Conservation (phyloP, 2,888 invertebrate species). For the Gasteruption jaculator region DNA sequence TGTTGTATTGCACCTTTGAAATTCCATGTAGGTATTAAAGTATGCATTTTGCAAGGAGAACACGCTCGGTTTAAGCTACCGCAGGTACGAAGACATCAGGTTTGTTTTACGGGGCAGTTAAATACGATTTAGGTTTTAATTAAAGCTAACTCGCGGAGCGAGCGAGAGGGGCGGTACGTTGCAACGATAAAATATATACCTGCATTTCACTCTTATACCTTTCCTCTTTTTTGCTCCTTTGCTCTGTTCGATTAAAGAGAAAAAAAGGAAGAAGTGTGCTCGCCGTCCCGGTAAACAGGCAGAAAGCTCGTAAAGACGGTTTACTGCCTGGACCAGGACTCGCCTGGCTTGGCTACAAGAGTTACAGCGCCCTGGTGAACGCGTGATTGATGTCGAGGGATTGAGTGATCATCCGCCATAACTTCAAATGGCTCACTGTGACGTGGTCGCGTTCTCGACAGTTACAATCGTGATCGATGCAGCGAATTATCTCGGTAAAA, state of each 20-base stretch:
- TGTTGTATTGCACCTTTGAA: too few relatives aligned
- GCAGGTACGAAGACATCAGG: slow-evolving; percentile 36
- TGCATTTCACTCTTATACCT: slow-evolving; percentile 3
- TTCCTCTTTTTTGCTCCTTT: slow-evolving; percentile 12
- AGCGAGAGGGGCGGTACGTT: slow-evolving; percentile 27
- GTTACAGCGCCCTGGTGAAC: slow-evolving; percentile 30
- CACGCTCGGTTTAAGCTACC: too few relatives aligned
- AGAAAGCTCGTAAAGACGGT: slow-evolving; percentile 43
- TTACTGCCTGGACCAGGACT: slow-evolving; percentile 35
- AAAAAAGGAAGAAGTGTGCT: slow-evolving; percentile 13
- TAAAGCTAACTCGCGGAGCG: slow-evolving; percentile 37
- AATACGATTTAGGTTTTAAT: slow-evolving; percentile 46
- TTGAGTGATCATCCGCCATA: slow-evolving; percentile 44
- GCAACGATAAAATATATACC: slow-evolving; percentile 32
- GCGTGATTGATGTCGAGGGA: slow-evolving; percentile 45
- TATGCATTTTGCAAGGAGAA: too few relatives aligned
- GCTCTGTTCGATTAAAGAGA: slow-evolving; percentile 26
- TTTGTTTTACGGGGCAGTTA: slow-evolving; percentile 42
- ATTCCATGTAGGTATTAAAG: too few relatives aligned
- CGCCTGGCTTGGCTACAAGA: too few relatives aligned
- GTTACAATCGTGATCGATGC: too few relatives aligned
- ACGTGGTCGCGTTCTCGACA: slow-evolving; percentile 12
- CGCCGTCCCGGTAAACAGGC: slow-evolving; percentile 30
- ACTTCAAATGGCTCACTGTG: slow-evolving; percentile 19
- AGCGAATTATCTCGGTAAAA: too few relatives aligned